A percentile compares a stretch with the other conserved stretches of the same genome.
Conservation (phyloP, 2,113 vertebrate species). For the Amphiprion percula region DNA sequence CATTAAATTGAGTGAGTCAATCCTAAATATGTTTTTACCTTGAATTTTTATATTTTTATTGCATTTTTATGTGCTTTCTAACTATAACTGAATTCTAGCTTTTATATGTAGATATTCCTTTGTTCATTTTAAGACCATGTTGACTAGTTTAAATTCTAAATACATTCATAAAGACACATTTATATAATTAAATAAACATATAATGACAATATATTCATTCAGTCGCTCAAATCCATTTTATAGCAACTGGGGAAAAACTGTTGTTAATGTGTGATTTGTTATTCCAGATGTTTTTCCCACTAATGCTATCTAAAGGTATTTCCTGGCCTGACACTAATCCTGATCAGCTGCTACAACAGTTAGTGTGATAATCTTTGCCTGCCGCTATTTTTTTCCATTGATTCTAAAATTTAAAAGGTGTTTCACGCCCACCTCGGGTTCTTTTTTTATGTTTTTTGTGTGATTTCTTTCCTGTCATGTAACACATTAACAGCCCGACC, state of each 20-base stretch:
- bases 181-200: conserved; percentile 1
- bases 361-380: conserved; percentile 9
- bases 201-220: background rate
- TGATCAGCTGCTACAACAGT: conserved; percentile 36
- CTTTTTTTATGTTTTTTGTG: conserved; percentile 15
- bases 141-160: conserved; percentile 10
- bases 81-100: background rate
- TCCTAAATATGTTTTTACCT: conserved; percentile 48
- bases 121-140: background rate
- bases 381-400: background rate
- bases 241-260: background rate
- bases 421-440: background rate
- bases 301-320: conserved; percentile 31
- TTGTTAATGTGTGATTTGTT: conserved; percentile 41
- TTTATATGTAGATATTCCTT: background rate
- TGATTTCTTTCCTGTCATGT: conserved; percentile 52
- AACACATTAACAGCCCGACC: conserved; percentile 30
- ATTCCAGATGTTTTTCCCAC: conserved; percentile 48
- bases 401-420: background rate
- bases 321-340: conserved; percentile 24
- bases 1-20: conserved; percentile 61
- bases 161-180: conserved; percentile 3
- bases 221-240: conserved; percentile 16
- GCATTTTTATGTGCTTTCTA: conserved; percentile 17
- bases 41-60: conserved; percentile 5